A percentile compares a stretch with the other conserved stretches of the same genome.
Conservation (phyloP, 64 coral and sea anemone genomes). For the Acropora tenuis region DNA sequence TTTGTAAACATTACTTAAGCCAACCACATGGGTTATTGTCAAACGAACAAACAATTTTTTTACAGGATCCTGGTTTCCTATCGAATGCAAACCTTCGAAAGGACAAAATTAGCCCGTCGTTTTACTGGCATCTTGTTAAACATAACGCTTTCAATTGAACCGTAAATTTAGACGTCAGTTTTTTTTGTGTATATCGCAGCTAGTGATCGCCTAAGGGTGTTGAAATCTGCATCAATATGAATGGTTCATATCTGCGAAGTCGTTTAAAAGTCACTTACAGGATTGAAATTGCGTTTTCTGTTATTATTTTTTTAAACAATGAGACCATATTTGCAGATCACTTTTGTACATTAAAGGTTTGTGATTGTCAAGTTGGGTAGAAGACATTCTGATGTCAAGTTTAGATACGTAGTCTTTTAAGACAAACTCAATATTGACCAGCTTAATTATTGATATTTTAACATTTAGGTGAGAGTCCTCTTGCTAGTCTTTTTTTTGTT, state of each 20-base stretch:
- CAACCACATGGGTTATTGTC: conserved; percentile 12
- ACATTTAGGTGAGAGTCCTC: neutral
- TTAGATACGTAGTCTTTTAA: neutral
- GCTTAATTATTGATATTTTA: neutral
- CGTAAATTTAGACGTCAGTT: conserved; percentile 25
- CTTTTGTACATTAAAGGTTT: neutral
- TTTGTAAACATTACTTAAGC: neutral
- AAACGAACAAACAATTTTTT: neutral
- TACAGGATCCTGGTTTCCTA: no score
- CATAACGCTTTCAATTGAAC: neutral
- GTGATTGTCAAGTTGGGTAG: neutral
- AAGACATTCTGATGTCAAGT: neutral
- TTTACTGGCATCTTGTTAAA: neutral
- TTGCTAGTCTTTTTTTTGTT: neutral
- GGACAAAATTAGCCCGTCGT: neutral
- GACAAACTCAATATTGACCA: neutral
- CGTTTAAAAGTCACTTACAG: no score
- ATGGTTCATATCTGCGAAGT: neutral
- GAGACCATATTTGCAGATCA: neutral
- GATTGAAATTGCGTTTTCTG: no score
- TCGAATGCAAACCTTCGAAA: neutral
- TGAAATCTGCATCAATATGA: neutral
- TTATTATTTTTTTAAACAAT: neutral
- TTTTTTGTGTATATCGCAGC: neutral
- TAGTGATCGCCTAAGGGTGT: neutral